Conservation (phyloP, 2,888 invertebrate genomes). For the Apomyelois bistriatella region DNA sequence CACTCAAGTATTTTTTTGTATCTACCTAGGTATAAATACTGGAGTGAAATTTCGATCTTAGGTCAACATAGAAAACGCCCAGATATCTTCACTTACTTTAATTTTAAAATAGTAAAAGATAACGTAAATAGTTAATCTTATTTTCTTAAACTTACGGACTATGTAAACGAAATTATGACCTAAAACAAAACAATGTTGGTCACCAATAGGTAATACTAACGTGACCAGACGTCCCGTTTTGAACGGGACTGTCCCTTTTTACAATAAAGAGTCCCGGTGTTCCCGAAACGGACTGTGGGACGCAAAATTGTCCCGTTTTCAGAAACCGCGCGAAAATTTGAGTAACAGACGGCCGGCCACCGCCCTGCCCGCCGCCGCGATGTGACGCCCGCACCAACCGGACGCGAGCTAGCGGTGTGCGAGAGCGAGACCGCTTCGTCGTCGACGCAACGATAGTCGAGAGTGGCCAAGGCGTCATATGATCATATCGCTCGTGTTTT, state of each 20-base stretch:
- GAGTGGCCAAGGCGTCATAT: conserved; percentile 8
- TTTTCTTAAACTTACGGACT: too few relatives aligned
- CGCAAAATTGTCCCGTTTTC: conserved; percentile 24
- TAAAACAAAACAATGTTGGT: too few relatives aligned
- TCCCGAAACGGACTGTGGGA: conserved; percentile 15
- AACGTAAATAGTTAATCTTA: too few relatives aligned
- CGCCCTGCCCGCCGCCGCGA: background rate
- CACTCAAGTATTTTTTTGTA: too few relatives aligned
- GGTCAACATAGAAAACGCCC: too few relatives aligned
- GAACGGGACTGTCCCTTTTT: conserved; percentile 18
- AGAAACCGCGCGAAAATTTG: conserved; percentile 19
- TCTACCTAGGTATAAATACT: too few relatives aligned
- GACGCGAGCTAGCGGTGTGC: background rate
- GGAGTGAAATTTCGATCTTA: too few relatives aligned
- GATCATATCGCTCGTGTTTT: too few relatives aligned
- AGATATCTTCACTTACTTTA: too few relatives aligned
- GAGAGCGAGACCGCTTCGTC: conserved; percentile 1
- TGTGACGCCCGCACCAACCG: background rate
- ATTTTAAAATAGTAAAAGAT: too few relatives aligned
- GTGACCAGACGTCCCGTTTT: conserved; percentile 14
- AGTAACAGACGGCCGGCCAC: background rate
- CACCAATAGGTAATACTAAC: too few relatives aligned
- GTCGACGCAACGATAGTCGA: conserved; percentile 1
- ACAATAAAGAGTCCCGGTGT: conserved; percentile 16
- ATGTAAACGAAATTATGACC: too few relatives aligned